Conservation (phyloP, 2,888 invertebrate species). For the Tenthredo livida region DNA sequence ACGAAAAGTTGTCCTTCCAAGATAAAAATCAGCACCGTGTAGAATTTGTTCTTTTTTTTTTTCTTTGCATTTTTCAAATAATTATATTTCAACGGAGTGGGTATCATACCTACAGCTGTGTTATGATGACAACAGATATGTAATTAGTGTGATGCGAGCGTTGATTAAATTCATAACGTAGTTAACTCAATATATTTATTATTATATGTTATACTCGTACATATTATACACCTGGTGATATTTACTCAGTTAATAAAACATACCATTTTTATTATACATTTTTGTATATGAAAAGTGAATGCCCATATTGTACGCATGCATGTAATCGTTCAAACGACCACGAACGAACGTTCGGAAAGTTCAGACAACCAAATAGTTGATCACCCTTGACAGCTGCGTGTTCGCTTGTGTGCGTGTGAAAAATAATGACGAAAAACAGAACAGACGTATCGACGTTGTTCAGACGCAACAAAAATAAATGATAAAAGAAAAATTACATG, state of each 20-base stretch:
- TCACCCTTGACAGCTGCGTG: conserved; percentile 5
- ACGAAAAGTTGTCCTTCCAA: background rate
- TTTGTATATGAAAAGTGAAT: background rate
- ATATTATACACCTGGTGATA: background rate
- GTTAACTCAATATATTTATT: background rate
- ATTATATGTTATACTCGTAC: background rate
- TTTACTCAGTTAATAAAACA: background rate
- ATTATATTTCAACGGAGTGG: background rate
- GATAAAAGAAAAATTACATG: background rate
- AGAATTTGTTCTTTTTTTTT: background rate
- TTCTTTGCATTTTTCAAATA: background rate
- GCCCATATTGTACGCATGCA: background rate
- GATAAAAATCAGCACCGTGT: background rate
- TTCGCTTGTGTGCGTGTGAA: background rate
- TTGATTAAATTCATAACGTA: background rate
- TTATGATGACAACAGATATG: background rate
- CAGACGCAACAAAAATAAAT: background rate
- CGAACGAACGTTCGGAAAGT: background rate
- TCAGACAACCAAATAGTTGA: background rate
- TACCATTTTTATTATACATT: background rate
- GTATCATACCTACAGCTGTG: background rate
- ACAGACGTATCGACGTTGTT: background rate
- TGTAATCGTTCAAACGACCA: background rate
- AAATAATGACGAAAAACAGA: background rate
- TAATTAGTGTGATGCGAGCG: background rate